Evolutionary conservation across 1,140 invertebrate genomes (phyloP).

Genomic region (Euwallacea fornicatus): DNA sequence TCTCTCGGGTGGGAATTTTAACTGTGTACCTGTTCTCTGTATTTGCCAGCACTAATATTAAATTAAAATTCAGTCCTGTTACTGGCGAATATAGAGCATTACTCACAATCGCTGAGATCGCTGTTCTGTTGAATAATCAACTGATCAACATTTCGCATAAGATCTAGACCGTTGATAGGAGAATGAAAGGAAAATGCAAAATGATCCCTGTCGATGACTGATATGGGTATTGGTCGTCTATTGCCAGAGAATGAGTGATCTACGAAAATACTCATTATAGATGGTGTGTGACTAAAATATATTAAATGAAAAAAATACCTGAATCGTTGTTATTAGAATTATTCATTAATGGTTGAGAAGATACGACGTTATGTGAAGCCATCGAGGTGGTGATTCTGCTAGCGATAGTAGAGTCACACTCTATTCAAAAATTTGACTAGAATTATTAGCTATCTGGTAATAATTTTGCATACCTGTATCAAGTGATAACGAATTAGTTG

Average conservation of each 20-base stretch:
- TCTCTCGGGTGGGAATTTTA: constrained; percentile 62
- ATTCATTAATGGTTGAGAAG: background rate
- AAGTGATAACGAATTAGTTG: background rate
- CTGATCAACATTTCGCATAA: constrained; percentile 58
- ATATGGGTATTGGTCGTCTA: constrained; percentile 56
- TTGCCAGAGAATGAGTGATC: constrained; percentile 7
- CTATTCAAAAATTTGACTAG: constrained; percentile 14
- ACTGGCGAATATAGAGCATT: background rate
- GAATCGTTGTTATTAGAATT: too few species aligned
- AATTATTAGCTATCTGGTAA: constrained; percentile 14
- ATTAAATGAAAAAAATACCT: too few species aligned
- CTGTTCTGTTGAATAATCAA: constrained; percentile 62
- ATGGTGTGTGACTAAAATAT: background rate
- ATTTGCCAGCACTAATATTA: constrained; percentile 46
- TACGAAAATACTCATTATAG: background rate
- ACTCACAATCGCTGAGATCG: constrained; percentile 60
- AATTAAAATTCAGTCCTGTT: background rate
- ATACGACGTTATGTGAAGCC: background rate
- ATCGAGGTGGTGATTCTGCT: background rate
- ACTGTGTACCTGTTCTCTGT: constrained; percentile 68
- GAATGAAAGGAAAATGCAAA: constrained; percentile 57
- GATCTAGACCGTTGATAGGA: constrained; percentile 60
- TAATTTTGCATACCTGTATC: constrained; percentile 24
- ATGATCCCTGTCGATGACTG: constrained; percentile 58
- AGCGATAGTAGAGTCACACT: background rate